phyloP scores from a whole-genome alignment of 1,140 invertebrate genomes.

The Dendroctonus ponderosae region DNA sequence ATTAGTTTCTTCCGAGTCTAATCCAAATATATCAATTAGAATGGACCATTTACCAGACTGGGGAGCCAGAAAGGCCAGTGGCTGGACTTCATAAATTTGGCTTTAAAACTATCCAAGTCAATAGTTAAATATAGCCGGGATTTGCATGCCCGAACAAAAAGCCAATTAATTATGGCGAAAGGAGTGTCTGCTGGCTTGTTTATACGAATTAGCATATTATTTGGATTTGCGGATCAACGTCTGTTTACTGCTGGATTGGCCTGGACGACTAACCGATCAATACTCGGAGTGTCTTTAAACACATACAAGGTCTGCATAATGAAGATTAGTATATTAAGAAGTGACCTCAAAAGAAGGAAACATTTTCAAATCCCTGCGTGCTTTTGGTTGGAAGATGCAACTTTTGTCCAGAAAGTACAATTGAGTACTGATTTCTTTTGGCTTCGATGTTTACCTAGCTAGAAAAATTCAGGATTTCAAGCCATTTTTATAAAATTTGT shows the following conservation, averaged over 20 bases:
- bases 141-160: constrained; percentile 15
- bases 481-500: too few relatives aligned
- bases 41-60: background rate
- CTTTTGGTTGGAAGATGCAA: too few relatives aligned
- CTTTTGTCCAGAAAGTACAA: too few relatives aligned
- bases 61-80: background rate
- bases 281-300: background rate
- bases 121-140: constrained; percentile 19
- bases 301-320: too few relatives aligned
- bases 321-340: too few relatives aligned
- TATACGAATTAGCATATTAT: constrained; percentile 20
- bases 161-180: constrained; percentile 21
- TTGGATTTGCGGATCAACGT: constrained; percentile 11
- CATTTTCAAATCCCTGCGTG: too few relatives aligned
- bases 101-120: constrained; percentile 13
- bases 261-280: constrained; percentile 7
- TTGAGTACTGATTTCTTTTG: too few relatives aligned
- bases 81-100: background rate
- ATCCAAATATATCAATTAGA: background rate
- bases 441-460: too few relatives aligned
- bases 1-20: too few relatives aligned
- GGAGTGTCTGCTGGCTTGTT: constrained; percentile 18
- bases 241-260: constrained; percentile 1
- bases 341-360: too few relatives aligned
- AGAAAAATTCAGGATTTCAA: too few relatives aligned